These are phyloP conservation scores for Oryzias woworae DNA, from an alignment of 2,113 vertebrate species.

Conservation along the genomic window DNA sequence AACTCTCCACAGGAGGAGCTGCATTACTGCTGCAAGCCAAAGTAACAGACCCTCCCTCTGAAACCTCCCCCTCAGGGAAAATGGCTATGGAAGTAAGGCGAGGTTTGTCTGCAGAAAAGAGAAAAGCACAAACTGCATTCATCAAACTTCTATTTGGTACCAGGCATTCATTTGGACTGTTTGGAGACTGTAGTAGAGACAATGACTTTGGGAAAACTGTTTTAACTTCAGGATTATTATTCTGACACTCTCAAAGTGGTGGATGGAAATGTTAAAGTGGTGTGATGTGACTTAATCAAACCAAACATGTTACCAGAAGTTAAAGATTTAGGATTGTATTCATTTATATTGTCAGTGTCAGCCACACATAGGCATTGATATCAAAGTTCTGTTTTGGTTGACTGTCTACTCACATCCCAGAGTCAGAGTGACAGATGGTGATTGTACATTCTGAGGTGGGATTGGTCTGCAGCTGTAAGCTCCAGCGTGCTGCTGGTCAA, in stretches of 20 bases:
- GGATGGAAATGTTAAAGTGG: not conserved
- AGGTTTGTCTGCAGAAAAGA: slow-evolving; percentile 63
- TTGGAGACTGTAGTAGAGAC: not conserved
- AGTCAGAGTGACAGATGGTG: slow-evolving; percentile 58
- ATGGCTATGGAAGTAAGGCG: slow-evolving; percentile 64
- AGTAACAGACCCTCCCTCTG: slow-evolving; percentile 69
- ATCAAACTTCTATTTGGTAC: not conserved
- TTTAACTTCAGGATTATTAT: too few relatives aligned
- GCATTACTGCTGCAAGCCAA: slow-evolving; percentile 76
- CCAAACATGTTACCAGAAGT: too few relatives aligned
- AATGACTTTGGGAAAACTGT: not conserved
- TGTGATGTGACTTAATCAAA: not conserved
- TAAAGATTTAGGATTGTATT: too few relatives aligned
- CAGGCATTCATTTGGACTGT: not conserved
- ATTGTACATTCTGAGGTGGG: slow-evolving; percentile 76
- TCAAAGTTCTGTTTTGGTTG: not conserved
- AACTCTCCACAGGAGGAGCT: slow-evolving; percentile 78
- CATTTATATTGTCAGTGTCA: not conserved
- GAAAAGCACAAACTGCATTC: not conserved
- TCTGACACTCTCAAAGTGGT: too few relatives aligned
- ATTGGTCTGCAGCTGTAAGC: slow-evolving; percentile 74
- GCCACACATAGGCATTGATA: not conserved
- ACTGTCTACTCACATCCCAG: slow-evolving; percentile 72
- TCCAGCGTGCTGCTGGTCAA: slow-evolving; percentile 69
- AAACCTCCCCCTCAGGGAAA: slow-evolving; percentile 51